Evolutionary conservation across 1,140 invertebrate species (phyloP).

Genomic region (Neodiprion lecontei): DNA sequence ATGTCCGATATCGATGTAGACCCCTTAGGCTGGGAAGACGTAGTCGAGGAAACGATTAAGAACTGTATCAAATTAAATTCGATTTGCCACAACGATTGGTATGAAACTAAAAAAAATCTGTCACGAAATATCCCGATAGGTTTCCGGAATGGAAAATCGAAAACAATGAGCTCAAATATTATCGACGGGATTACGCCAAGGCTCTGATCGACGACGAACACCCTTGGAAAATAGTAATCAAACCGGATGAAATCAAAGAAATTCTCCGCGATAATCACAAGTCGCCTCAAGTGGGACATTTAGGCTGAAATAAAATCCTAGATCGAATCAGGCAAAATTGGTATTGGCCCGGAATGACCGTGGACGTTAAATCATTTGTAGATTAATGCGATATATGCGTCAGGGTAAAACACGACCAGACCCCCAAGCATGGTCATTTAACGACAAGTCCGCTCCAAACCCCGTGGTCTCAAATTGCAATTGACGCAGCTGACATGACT

Average conservation of each 20-base stretch:
- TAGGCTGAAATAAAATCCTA: constrained; percentile 18
- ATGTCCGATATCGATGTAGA: constrained; percentile 17
- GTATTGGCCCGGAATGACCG: constrained; percentile 9
- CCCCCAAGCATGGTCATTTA: constrained; percentile 3
- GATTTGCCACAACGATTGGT: constrained; percentile 12
- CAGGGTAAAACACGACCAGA: constrained; percentile 16
- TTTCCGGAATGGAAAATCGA: not conserved
- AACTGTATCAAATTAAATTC: constrained; percentile 6
- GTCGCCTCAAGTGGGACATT: constrained; percentile 17
- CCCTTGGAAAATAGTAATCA: constrained; percentile 20
- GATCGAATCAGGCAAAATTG: constrained; percentile 17
- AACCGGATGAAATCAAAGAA: not conserved
- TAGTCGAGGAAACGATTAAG: constrained; percentile 2
- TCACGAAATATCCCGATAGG: not conserved
- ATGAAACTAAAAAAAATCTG: not conserved
- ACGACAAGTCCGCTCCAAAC: constrained; percentile 7
- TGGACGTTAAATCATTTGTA: constrained; percentile 11
- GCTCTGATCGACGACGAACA: constrained; percentile 14
- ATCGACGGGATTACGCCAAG: not conserved
- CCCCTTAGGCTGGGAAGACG: not conserved
- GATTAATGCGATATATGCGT: constrained; percentile 18
- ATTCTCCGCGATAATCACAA: not conserved
- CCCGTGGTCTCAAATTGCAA: constrained; percentile 13
- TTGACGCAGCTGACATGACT: constrained; percentile 19
- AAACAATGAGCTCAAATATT: not conserved